These are phyloP conservation scores for Albula glossodonta DNA, from an alignment of 2,113 vertebrate genomes.

Conservation along the genomic window DNA sequence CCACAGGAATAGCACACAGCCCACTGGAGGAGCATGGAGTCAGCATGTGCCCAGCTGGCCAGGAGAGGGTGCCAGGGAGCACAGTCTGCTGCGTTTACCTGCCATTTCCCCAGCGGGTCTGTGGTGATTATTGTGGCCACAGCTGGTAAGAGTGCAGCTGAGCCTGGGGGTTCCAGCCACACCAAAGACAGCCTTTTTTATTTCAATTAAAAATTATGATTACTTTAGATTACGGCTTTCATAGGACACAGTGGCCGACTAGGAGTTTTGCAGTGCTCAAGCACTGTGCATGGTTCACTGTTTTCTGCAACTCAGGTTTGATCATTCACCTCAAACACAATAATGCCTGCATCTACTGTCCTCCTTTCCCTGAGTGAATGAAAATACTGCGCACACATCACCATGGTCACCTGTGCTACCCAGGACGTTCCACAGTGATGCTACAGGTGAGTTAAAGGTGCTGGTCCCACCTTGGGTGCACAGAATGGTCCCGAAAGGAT, in stretches of 20 bases:
- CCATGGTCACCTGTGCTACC: neutral
- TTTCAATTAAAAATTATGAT: too few relatives aligned
- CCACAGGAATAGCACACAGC: too few relatives aligned
- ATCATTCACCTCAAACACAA: neutral
- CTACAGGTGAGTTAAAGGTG: neutral
- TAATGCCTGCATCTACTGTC: neutral
- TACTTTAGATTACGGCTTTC: too few relatives aligned
- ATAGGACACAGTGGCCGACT: neutral
- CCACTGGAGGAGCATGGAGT: too few relatives aligned
- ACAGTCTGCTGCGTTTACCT: too few relatives aligned
- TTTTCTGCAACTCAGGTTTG: neutral
- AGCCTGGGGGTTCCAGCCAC: too few relatives aligned
- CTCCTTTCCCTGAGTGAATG: neutral
- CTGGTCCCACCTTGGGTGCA: neutral
- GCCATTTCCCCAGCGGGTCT: too few relatives aligned
- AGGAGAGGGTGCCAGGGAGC: too few relatives aligned
- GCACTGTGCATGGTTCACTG: neutral
- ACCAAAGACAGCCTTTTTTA: too few relatives aligned
- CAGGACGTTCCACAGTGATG: neutral
- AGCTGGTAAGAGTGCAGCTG: too few relatives aligned
- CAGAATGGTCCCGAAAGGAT: constrained; percentile 68
- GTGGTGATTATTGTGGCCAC: too few relatives aligned
- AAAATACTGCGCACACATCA: neutral
- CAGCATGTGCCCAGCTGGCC: too few relatives aligned
- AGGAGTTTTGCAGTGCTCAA: neutral